Evolutionary conservation across 2,113 vertebrate species (phyloP), one percentile per base, ranked within the genome.

Genomic region (Seriola quinqueradiata): DNA sequence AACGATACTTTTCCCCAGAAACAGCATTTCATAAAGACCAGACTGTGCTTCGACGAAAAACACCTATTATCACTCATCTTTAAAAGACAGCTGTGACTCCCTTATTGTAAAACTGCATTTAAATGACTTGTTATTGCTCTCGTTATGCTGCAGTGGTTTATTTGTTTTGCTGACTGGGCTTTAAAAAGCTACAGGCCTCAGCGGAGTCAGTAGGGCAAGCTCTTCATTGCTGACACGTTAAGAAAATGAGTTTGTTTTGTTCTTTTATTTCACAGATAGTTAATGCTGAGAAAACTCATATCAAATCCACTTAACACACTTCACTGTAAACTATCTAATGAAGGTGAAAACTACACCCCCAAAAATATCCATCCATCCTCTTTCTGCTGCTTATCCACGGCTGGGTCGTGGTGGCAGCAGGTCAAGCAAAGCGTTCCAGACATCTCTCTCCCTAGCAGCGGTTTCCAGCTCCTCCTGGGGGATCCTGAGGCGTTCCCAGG

Each of bases 141-240:
- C 34, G 66, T 77, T 75, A 61, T 52, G 60, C 64, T 77, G 52
- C 17, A 21, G 32, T 38, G 23, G 6, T 82, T 64, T 57, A 19
- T 81, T 75, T 81, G 74, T 75, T 81, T 79, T 75, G 63, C 80
- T 89, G 59, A 84, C 28, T 60, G 65, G 48, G 38, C 23, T 16
- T 74, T 67, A 63, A 66, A 77, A 67, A 69, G 38, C 66, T 38
- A 23, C 8, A n/a, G 57, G 28, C 42, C 64, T 88, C 73, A 38
- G 60, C 46, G 65, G 28, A 73, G 65, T 70, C 32, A 63, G 38
- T 9, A 54, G 48, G 6, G 0, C 36, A 5, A 21, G 44, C 63
- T 57, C 46, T 76, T 77, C 71, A 63, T 42, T 46, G 55, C 55
- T 83, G 60, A 8, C 1, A 5, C 28, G 19, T 74, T 60, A 10